phyloP scores from a whole-genome alignment of 2,797 vertebrate genomes.

The Mormyrops boulengeri region DNA sequence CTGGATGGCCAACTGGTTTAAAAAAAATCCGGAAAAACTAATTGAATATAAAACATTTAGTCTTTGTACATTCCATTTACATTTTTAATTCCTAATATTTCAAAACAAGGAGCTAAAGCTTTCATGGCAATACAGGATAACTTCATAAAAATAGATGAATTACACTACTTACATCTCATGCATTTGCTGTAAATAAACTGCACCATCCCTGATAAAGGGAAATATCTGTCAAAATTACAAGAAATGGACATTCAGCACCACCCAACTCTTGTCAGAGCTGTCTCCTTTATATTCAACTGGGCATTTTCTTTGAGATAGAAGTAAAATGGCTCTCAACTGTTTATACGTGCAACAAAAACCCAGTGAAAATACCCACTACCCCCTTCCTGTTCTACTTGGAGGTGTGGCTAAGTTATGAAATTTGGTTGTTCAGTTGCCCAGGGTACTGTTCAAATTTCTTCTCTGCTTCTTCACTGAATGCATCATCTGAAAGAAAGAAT shows the following conservation, averaged over 20 bases:
- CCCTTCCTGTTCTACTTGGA: not conserved
- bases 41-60: not conserved
- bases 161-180: not conserved
- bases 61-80: not conserved
- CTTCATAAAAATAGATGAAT: not conserved
- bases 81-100: slow-evolving; percentile 1
- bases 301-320: not conserved
- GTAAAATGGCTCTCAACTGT: not conserved
- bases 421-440: slow-evolving; percentile 90
- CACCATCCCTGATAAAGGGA: not conserved
- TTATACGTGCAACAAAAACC: not conserved
- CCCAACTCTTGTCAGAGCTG: not conserved
- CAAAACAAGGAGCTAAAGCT: not conserved
- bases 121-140: not conserved
- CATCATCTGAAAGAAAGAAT: slow-evolving; percentile 65
- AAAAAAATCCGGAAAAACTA: not conserved
- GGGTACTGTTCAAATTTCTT: slow-evolving; percentile 87
- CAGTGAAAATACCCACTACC: not conserved
- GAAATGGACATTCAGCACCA: not conserved
- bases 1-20: not conserved
- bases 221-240: not conserved
- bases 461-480: slow-evolving; percentile 90
- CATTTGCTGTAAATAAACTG: not conserved
- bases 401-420: slow-evolving; percentile 54
- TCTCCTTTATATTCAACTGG: not conserved